A percentile compares a stretch with the other conserved stretches of the same genome.
Conservation (phyloP, 2,888 invertebrate genomes). For the Phyto melanocephala region DNA sequence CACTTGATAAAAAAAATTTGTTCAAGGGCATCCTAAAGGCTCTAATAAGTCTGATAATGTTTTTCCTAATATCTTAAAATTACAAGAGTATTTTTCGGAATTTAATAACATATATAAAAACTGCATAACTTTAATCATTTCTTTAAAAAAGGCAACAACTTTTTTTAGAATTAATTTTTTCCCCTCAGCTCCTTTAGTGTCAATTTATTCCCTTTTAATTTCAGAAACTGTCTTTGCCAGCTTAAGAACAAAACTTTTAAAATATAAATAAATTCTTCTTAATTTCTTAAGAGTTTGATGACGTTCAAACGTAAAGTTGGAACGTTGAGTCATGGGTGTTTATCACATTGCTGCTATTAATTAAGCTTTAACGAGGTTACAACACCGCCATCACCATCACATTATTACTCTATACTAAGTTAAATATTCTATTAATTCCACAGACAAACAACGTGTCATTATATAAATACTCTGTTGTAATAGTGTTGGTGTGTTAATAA, state of each 20-base stretch:
- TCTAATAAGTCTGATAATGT: too few relatives aligned
- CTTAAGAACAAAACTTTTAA: neutral
- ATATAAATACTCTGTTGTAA: too few relatives aligned
- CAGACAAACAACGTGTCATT: neutral
- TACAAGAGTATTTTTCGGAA: too few relatives aligned
- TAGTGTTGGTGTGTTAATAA: slow-evolving; percentile 33
- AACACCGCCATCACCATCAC: slow-evolving; percentile 74
- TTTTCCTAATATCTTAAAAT: too few relatives aligned
- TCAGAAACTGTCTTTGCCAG: neutral
- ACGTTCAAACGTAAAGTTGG: neutral
- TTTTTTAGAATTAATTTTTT: too few relatives aligned
- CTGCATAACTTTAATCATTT: too few relatives aligned
- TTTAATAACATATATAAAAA: too few relatives aligned
- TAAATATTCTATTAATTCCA: slow-evolving; percentile 42
- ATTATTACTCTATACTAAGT: slow-evolving; percentile 29
- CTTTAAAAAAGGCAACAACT: too few relatives aligned
- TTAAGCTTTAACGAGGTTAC: slow-evolving; percentile 80
- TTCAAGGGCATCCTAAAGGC: too few relatives aligned
- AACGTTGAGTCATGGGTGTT: slow-evolving; percentile 69
- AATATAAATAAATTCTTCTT: neutral
- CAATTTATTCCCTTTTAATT: too few relatives aligned
- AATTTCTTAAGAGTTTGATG: slow-evolving; percentile 8
- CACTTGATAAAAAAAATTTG: too few relatives aligned
- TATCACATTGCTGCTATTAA: slow-evolving; percentile 79
- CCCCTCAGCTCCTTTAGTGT: too few relatives aligned